Percentiles rank a stretch among this genome's conserved stretches.
phyloP scores from a whole-genome alignment of 2,888 invertebrate genomes.

The Ashinkailepas kermadecensis region DNA sequence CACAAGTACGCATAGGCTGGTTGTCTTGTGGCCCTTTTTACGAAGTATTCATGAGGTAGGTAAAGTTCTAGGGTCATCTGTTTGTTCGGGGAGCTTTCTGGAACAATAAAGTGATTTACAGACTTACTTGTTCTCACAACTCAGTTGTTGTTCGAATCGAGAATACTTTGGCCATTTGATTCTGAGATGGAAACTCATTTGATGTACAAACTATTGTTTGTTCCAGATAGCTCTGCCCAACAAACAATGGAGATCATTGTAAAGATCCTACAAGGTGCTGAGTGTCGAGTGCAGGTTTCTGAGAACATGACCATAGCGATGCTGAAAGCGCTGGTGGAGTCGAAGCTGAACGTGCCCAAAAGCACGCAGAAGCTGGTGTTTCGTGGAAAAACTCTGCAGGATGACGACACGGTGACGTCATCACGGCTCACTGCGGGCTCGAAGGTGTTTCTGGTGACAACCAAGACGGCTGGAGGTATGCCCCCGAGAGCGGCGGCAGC shows the following conservation, averaged over 20 bases:
- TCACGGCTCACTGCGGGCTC: background rate
- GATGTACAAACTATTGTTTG: background rate
- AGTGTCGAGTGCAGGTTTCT: background rate
- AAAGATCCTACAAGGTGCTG: background rate
- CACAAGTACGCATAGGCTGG: no score
- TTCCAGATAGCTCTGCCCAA: background rate
- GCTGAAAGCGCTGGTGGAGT: constrained; percentile 9
- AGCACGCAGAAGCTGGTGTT: background rate
- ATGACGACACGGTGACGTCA: constrained; percentile 5
- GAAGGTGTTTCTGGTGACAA: background rate
- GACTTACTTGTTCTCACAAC: no score
- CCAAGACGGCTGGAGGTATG: background rate
- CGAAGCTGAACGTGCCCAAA: background rate
- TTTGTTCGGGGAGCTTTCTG: no score
- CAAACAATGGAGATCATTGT: background rate
- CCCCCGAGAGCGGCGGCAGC: background rate
- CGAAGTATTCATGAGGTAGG: no score
- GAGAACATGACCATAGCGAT: background rate
- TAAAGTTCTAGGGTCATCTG: no score
- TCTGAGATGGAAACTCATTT: no score
- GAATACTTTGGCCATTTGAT: no score
- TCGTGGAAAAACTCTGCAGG: background rate
- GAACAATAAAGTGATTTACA: no score
- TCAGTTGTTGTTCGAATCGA: no score
- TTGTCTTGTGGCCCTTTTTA: no score